Evolutionary conservation across 1,140 invertebrate genomes (phyloP).

Genomic region (Battus philenor): DNA sequence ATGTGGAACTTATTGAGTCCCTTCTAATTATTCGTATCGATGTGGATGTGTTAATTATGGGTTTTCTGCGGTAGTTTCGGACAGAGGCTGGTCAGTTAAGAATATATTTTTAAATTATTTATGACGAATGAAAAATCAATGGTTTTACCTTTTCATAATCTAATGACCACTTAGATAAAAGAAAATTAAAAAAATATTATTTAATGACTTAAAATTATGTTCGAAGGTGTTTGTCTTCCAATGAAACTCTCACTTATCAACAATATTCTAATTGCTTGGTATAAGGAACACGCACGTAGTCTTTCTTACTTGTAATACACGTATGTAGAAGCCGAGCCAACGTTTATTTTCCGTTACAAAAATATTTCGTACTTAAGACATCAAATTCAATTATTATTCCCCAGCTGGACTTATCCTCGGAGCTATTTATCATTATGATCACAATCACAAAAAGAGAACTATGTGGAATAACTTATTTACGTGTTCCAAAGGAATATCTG

Average conservation of each 20-base stretch:
- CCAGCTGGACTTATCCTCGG: slow-evolving; percentile 57
- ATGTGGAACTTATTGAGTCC: slow-evolving; percentile 56
- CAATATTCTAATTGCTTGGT: background rate
- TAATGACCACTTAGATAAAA: background rate
- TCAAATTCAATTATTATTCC: slow-evolving; percentile 70
- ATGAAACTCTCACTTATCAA: slow-evolving; percentile 4
- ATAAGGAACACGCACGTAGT: slow-evolving; percentile 8
- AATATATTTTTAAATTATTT: slow-evolving; percentile 26
- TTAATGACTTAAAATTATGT: no score
- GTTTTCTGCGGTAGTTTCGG: slow-evolving; percentile 37
- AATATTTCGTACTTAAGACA: slow-evolving; percentile 66
- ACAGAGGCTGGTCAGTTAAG: slow-evolving; percentile 31
- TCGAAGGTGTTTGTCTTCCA: slow-evolving; percentile 1
- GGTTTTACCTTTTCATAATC: background rate
- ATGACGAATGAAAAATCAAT: slow-evolving; percentile 2
- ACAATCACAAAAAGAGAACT: slow-evolving; percentile 66
- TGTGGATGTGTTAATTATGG: slow-evolving; percentile 69
- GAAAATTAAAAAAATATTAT: slow-evolving; percentile 1
- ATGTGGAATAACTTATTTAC: slow-evolving; percentile 67
- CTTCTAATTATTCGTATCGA: slow-evolving; percentile 60
- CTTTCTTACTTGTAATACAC: slow-evolving; percentile 3
- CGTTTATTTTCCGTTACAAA: background rate
- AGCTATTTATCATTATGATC: slow-evolving; percentile 73
- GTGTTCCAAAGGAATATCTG: slow-evolving; percentile 31
- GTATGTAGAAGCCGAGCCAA: background rate